A percentile compares a stretch with the other conserved stretches of the same genome.
Evolutionary conservation across 2,888 invertebrate species (phyloP).

Genomic region (Lithodes maja): DNA sequence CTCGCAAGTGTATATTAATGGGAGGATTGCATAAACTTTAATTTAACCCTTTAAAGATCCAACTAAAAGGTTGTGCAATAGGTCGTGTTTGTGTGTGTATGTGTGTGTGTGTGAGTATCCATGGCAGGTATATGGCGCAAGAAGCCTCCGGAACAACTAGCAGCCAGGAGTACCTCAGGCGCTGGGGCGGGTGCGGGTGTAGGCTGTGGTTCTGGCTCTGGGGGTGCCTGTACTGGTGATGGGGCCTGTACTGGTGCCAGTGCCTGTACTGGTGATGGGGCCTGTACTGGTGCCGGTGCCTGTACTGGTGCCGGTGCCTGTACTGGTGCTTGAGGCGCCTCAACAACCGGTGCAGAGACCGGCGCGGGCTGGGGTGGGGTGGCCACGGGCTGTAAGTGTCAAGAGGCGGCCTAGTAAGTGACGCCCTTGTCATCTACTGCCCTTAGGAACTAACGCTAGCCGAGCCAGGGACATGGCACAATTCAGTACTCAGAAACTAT

Average conservation of each 20-base stretch:
- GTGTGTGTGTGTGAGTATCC: too few relatives aligned
- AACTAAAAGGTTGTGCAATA: too few relatives aligned
- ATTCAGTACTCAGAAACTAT: too few relatives aligned
- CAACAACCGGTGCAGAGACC: constrained; percentile 41
- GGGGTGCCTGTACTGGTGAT: not conserved
- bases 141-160: constrained; percentile 20
- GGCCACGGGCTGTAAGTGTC: constrained; percentile 60
- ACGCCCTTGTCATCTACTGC: constrained; percentile 21
- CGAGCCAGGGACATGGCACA: not conserved
- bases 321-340: constrained; percentile 50
- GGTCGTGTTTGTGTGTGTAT: too few relatives aligned
- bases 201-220: constrained; percentile 31
- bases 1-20: too few relatives aligned
- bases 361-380: constrained; percentile 55
- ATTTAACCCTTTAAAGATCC: too few relatives aligned
- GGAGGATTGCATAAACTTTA: too few relatives aligned
- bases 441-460: not conserved
- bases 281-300: constrained; percentile 27
- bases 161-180: constrained; percentile 57
- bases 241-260: constrained; percentile 14
- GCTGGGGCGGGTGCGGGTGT: constrained; percentile 46
- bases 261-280: not conserved
- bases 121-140: too few relatives aligned
- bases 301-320: constrained; percentile 44
- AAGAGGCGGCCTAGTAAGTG: constrained; percentile 50